Evolutionary conservation across 1,140 invertebrate species (phyloP), one percentile per base, ranked within the genome.

Genomic region (Neotoxoptera formosana): DNA sequence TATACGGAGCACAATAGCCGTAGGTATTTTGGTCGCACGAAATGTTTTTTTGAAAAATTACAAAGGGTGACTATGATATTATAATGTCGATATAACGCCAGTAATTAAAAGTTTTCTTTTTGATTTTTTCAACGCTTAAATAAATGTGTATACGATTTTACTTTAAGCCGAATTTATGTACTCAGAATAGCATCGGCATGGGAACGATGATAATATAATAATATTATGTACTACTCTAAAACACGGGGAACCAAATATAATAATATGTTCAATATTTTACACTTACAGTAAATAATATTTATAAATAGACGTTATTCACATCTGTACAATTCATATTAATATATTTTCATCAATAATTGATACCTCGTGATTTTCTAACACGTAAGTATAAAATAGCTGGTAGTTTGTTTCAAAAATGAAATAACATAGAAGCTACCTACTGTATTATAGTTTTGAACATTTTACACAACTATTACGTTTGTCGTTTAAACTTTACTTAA

Each of bases 31-130:
- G 60, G 30, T 76, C 14, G n/a, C 60, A 76, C 60, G n/a, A n/a
- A n/a, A 76, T 76, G n/a, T 76, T 76, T 76, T 76, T n/a, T n/a
- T n/a, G n/a, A 17, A 76, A 76, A 76, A n/a, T 67, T 67, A n/a
- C 60, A 67, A 60, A 30, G 11, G 17, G 14, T 30, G 4, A 14
- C 0, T 76, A n/a, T 76, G n/a, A n/a, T n/a, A n/a, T n/a, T n/a
- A 76, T 41, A 76, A n/a, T 76, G 60, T 76, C n/a, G n/a, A n/a
- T 76, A n/a, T n/a, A n/a, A 17, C 4, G 60, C 60, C 60, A 76
- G n/a, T 23, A n/a, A n/a, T 76, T n/a, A 17, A 76, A 76, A 17
- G 60, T n/a, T 76, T 76, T 76, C 30, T 76, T 76, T 34, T 76
- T 20, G 17, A 6, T 6, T 7, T 76, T 76, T 67, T 67, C 21